A percentile compares a stretch with the other conserved stretches of the same genome.
phyloP scores from a whole-genome alignment of 2,797 vertebrate species.

The Pelodytes ibericus region DNA sequence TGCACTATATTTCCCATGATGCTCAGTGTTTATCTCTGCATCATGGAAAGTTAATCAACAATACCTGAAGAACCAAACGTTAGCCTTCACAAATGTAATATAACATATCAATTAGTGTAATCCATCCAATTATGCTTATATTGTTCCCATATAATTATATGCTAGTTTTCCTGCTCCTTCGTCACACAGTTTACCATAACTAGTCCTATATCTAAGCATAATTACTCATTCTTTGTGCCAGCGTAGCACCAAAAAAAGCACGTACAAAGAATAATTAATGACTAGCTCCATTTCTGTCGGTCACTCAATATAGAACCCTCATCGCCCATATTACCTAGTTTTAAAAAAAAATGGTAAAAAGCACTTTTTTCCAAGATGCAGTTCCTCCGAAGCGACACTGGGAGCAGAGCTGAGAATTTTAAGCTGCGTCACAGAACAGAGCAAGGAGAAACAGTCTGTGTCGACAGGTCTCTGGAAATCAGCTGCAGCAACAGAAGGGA shows the following conservation, averaged over 20 bases:
- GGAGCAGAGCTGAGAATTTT: conserved; percentile 92
- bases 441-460: conserved; percentile 79
- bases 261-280: background rate
- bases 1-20: too few species aligned
- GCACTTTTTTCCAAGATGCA: conserved; percentile 81
- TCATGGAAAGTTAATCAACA: too few species aligned
- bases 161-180: background rate
- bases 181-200: background rate
- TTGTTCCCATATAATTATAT: too few species aligned
- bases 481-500: conserved; percentile 82
- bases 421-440: conserved; percentile 98
- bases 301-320: background rate
- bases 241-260: background rate
- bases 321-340: background rate
- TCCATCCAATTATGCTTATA: too few species aligned
- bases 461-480: conserved; percentile 81
- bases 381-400: conserved; percentile 85
- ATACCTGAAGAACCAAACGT: too few species aligned
- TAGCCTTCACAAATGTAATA: too few species aligned
- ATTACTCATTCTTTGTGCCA: background rate
- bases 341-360: conserved; percentile 34
- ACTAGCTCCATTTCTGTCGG: background rate
- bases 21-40: too few species aligned
- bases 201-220: background rate
- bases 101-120: too few species aligned